A percentile compares a stretch with the other conserved stretches of the same genome.
phyloP scores from a whole-genome alignment of 2,888 invertebrate species.

The Laothoe populi region DNA sequence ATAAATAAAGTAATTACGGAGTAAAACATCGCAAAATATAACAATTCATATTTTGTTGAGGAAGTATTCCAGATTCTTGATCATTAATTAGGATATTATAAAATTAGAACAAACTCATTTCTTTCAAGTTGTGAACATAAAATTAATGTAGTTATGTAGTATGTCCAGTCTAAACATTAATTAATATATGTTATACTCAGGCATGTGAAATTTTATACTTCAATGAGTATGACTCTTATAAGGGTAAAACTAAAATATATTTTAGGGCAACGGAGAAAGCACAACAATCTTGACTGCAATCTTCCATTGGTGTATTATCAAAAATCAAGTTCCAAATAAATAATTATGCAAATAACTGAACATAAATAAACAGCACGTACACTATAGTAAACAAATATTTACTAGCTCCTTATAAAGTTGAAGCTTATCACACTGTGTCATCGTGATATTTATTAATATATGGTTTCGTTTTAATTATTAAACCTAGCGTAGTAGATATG shows the following conservation, averaged over 20 bases:
- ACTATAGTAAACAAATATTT: conserved; percentile 14
- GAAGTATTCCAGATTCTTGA: background rate
- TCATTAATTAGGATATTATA: background rate
- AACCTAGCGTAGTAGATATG: conserved; percentile 30
- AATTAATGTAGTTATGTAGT: background rate
- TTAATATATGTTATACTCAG: no score
- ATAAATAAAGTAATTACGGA: background rate
- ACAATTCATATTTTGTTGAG: background rate
- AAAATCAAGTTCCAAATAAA: background rate
- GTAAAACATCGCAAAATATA: background rate
- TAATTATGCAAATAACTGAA: background rate
- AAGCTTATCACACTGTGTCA: background rate
- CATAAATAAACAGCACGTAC: background rate
- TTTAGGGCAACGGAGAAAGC: background rate
- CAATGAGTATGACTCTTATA: background rate
- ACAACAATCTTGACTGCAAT: background rate
- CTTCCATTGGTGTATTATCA: background rate
- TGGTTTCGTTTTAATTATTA: conserved; percentile 16
- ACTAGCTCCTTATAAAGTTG: background rate
- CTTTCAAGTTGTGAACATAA: no score
- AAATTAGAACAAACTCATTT: background rate
- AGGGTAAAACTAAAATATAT: background rate
- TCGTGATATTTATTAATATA: conserved; percentile 16
- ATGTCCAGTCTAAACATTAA: no score
- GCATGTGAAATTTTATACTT: no score